Evolutionary conservation across 2,113 vertebrate species (phyloP).

Genomic region (Gopherus evgoodei): DNA sequence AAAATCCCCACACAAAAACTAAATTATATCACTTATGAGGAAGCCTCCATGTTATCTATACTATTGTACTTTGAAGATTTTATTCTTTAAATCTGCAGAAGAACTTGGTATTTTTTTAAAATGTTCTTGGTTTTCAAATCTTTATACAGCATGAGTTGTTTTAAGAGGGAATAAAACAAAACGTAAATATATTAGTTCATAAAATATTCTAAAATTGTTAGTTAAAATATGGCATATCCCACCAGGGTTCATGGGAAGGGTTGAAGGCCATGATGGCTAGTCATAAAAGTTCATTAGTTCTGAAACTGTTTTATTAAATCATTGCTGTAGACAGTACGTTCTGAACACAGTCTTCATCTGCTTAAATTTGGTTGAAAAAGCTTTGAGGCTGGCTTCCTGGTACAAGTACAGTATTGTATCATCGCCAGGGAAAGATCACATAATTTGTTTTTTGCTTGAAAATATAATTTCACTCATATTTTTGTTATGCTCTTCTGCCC

Average conservation of each 20-base stretch:
- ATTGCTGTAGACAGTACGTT: not conserved
- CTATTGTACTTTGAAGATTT: not conserved
- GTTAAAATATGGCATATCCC: not conserved
- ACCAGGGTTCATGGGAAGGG: not conserved
- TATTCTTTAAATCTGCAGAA: not conserved
- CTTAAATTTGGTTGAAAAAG: not conserved
- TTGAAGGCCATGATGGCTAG: not conserved
- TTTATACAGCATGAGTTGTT: not conserved
- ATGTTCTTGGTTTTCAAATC: not conserved
- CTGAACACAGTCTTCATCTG: not conserved
- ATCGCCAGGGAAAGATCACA: not conserved
- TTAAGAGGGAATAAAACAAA: not conserved
- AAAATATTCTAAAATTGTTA: not conserved
- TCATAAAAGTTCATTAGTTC: conserved; percentile 4
- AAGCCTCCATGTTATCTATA: not conserved
- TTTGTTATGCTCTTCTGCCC: not conserved
- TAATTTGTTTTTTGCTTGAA: not conserved
- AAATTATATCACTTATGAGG: not conserved
- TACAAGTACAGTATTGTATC: not conserved
- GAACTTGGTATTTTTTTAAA: not conserved
- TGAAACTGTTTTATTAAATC: not conserved
- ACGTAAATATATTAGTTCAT: not conserved
- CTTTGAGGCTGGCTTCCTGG: not conserved
- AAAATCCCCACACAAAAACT: not conserved
- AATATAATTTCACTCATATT: fast-evolving